A percentile compares a stretch with the other conserved stretches of the same genome.
Evolutionary conservation across 2,113 vertebrate species (phyloP).

Genomic region (Scopus umbretta): DNA sequence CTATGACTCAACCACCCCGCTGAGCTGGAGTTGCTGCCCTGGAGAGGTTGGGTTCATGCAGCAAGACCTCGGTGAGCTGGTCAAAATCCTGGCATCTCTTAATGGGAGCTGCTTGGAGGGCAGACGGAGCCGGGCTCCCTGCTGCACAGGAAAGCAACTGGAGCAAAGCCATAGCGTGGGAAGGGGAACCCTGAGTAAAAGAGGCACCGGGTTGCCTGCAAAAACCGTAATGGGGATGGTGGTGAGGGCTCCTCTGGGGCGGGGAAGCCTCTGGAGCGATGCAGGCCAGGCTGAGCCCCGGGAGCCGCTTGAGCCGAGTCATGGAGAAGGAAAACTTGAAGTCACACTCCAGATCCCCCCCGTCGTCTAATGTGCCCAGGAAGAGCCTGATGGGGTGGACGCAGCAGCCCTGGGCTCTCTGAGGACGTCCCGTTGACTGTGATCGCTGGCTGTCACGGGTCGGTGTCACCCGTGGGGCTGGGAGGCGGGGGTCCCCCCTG

Average conservation of each 20-base stretch:
- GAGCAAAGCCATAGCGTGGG: neutral
- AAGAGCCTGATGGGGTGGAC: fast-evolving
- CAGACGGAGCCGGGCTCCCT: fast-evolving
- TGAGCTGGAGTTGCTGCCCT: neutral
- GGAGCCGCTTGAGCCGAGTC: neutral
- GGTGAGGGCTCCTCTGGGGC: neutral
- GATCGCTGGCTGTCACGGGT: neutral
- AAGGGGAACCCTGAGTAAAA: neutral
- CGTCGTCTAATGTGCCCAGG: neutral
- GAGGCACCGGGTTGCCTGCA: neutral
- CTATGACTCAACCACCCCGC: neutral
- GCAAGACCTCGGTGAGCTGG: neutral
- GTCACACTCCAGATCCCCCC: neutral
- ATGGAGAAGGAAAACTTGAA: neutral
- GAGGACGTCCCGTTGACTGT: neutral
- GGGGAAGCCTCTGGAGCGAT: neutral
- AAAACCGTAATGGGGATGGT: neutral
- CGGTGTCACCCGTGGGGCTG: fast-evolving
- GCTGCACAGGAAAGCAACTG: neutral
- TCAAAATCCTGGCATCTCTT: neutral
- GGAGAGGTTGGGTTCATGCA: neutral
- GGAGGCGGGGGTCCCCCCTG: neutral
- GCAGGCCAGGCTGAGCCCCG: neutral
- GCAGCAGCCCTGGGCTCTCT: neutral
- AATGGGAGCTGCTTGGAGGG: neutral